Evolutionary conservation across 2,113 vertebrate species (phyloP).

Genomic region (Cryptomyrus ogoouensis): DNA sequence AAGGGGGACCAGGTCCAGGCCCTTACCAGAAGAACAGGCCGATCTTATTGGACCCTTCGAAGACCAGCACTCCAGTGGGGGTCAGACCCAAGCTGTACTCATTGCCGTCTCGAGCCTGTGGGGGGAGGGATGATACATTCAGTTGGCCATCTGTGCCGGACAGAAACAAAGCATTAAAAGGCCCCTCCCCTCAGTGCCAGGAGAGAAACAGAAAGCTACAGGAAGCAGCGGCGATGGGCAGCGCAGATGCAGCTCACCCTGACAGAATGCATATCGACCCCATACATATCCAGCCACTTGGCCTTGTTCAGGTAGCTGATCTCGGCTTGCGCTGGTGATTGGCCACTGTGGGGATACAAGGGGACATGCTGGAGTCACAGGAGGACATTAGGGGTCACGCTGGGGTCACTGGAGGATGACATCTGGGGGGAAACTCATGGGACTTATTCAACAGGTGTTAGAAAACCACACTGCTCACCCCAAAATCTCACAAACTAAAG

Average conservation of each 20-base stretch:
- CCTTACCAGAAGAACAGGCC: constrained; percentile 96
- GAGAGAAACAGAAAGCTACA: not conserved
- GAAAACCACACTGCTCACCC: not conserved
- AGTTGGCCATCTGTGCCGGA: not conserved
- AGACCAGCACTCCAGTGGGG: constrained; percentile 94
- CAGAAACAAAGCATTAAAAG: not conserved
- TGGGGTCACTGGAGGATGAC: not conserved
- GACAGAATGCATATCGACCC: constrained; percentile 98
- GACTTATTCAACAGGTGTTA: not conserved
- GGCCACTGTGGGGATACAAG: constrained; percentile 65
- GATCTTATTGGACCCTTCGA: constrained; percentile 96
- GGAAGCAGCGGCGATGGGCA: not conserved
- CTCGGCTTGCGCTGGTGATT: constrained; percentile 91
- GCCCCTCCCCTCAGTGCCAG: not conserved
- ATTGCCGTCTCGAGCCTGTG: constrained; percentile 89
- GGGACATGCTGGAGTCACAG: not conserved
- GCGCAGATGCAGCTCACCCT: constrained; percentile 63
- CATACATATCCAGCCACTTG: constrained; percentile 99
- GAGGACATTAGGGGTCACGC: not conserved
- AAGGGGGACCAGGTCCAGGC: not conserved
- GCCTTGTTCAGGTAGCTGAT: constrained; percentile 98
- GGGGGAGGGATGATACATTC: not conserved
- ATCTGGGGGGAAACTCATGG: constrained; percentile 49
- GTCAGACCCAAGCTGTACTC: constrained; percentile 95
- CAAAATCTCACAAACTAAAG: not conserved